Evolutionary conservation across 2,888 invertebrate species (phyloP), one percentile per base, ranked within the genome.

Genomic region (Oligia fasciuncula): DNA sequence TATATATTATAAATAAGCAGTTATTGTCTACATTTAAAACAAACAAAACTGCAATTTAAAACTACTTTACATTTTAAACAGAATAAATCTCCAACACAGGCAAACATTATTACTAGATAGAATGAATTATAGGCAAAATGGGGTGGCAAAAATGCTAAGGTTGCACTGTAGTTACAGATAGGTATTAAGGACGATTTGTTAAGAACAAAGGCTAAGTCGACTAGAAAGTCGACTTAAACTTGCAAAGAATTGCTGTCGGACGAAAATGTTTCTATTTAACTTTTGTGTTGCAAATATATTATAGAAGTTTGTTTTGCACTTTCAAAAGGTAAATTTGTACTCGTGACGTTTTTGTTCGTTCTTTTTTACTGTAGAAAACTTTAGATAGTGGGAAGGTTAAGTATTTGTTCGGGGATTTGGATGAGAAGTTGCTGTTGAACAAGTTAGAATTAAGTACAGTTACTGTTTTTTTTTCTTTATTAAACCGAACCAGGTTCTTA

Each of bases 131-230:
- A 83, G 84, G 78, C 84, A 83, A 83, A 88, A 85, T 79, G 76
- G 60, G 67, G 73, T 63, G 76, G 88, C 84, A 89, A 90, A 90
- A 91, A 90, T 91, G 88, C 88, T 87, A 84, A 90, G 87, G 85
- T 88, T 90, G 90, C 86, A 87, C 73, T 23, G 76, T 78, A 85
- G 87, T 87, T 85, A 84, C 85, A 77, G 75, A 89, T 92, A 77
- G 75, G 89, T 92, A 91, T 90, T 90, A 90, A 86, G 75, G 86
- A 89, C 91, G 88, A 91, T 92, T 92, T 91, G 91, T 90, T 89
- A 89, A 80, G 69, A 90, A 89, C 84, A 81, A 91, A 91, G 83
- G 91, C 87, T 63, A 78, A 87, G 65, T 60, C 78, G 40, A 72
- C 76, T 67, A 29, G 29, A 29, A 29, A 29, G 29, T 29, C 29